A percentile compares a stretch with the other conserved stretches of the same genome.
Evolutionary conservation across 2,113 vertebrate species (phyloP).

Genomic region (Ptilonorhynchus violaceus): DNA sequence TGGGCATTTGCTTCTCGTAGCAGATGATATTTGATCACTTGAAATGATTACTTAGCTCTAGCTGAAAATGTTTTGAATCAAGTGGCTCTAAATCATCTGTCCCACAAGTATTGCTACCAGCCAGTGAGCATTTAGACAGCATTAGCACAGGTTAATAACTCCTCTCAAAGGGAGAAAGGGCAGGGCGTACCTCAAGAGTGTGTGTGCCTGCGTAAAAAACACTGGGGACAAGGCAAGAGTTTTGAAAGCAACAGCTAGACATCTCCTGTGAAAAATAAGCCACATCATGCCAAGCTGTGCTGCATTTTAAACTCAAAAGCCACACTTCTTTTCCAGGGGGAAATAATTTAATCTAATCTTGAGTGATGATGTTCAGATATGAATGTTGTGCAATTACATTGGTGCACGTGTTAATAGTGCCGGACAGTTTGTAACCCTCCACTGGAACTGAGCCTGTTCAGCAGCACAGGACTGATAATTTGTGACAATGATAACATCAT

Average conservation of each 20-base stretch:
- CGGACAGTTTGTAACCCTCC: background rate
- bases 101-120: background rate
- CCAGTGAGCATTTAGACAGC: background rate
- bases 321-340: background rate
- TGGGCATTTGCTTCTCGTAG: background rate
- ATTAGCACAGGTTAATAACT: conserved; percentile 8
- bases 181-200: background rate
- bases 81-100: conserved; percentile 31
- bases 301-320: background rate
- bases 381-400: background rate
- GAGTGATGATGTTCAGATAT: background rate
- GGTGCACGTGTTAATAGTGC: background rate
- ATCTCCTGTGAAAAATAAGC: background rate
- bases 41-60: conserved; percentile 36
- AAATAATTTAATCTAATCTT: background rate
- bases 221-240: background rate
- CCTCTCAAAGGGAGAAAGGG: background rate
- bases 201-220: background rate
- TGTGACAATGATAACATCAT: background rate
- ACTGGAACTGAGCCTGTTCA: background rate
- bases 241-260: background rate
- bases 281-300: background rate
- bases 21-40: background rate
- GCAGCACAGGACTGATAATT: background rate
- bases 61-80: conserved; percentile 36